Evolutionary conservation across 2,797 vertebrate genomes (phyloP).

Genomic region (Gorsachius magnificus): DNA sequence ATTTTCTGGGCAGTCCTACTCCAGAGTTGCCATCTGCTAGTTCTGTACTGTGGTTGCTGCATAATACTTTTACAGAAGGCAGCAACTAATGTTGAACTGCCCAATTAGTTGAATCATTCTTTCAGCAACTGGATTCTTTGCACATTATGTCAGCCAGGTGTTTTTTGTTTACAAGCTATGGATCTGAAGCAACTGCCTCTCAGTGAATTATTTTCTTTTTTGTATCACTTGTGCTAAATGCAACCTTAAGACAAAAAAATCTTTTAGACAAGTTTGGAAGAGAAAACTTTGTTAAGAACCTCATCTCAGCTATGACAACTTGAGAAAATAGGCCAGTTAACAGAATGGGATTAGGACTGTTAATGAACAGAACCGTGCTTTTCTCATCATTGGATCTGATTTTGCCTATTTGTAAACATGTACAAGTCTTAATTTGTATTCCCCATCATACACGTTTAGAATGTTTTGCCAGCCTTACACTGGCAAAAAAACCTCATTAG

Average conservation of each 20-base stretch:
- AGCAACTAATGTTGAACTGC: not conserved
- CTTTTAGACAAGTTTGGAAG: not conserved
- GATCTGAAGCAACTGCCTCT: not conserved
- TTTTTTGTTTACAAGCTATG: not conserved
- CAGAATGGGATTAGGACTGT: not conserved
- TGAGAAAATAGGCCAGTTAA: not conserved
- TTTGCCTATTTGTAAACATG: not conserved
- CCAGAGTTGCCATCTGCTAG: not conserved
- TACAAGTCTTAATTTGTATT: not conserved
- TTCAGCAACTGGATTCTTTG: not conserved
- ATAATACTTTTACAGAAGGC: not conserved
- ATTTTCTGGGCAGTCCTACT: not conserved
- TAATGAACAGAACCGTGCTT: not conserved
- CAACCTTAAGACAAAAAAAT: not conserved
- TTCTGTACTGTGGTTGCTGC: not conserved
- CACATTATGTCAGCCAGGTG: not conserved
- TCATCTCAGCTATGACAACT: not conserved
- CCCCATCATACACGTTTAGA: not conserved
- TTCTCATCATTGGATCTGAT: not conserved
- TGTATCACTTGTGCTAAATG: not conserved
- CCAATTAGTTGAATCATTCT: not conserved
- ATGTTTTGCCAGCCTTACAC: not conserved
- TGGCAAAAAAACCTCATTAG: not conserved
- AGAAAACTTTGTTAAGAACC: not conserved
- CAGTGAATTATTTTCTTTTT: not conserved